Evolutionary conservation across 2,888 invertebrate genomes (phyloP).

Genomic region (Trypoxylon attenuatum): DNA sequence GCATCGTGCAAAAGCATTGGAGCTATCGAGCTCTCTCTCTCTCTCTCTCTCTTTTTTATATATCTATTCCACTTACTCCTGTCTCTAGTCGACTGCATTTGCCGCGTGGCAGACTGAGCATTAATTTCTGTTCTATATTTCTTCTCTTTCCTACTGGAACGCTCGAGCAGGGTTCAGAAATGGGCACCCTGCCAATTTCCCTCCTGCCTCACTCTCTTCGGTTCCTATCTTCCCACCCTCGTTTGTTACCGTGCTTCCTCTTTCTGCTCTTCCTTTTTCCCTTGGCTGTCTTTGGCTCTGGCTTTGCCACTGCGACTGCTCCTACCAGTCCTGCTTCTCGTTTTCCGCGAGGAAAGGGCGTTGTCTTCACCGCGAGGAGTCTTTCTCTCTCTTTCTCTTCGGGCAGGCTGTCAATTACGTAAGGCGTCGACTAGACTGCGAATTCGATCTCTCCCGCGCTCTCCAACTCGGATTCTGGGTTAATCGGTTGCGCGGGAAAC

Average conservation of each 20-base stretch:
- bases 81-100: too few relatives aligned
- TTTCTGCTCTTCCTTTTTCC: background rate
- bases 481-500: background rate
- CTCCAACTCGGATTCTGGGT: background rate
- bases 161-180: background rate
- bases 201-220: slow-evolving; percentile 12
- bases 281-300: background rate
- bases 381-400: too few relatives aligned
- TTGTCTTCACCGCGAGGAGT: too few relatives aligned
- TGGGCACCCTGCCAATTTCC: slow-evolving; percentile 19
- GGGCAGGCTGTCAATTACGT: background rate
- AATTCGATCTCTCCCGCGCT: background rate
- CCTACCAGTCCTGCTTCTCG: background rate
- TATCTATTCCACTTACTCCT: too few relatives aligned
- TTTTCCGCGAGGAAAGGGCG: background rate
- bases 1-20: too few relatives aligned
- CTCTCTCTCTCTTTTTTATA: too few relatives aligned
- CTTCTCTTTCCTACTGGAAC: slow-evolving; percentile 23
- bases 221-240: background rate
- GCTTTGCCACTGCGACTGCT: background rate
- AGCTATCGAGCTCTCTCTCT: too few relatives aligned
- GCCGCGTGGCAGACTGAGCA: too few relatives aligned
- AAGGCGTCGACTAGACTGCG: background rate
- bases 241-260: slow-evolving; percentile 11
- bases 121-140: slow-evolving; percentile 41